Conservation (phyloP, 1,140 invertebrate species). For the Eurosta solidaginis region DNA sequence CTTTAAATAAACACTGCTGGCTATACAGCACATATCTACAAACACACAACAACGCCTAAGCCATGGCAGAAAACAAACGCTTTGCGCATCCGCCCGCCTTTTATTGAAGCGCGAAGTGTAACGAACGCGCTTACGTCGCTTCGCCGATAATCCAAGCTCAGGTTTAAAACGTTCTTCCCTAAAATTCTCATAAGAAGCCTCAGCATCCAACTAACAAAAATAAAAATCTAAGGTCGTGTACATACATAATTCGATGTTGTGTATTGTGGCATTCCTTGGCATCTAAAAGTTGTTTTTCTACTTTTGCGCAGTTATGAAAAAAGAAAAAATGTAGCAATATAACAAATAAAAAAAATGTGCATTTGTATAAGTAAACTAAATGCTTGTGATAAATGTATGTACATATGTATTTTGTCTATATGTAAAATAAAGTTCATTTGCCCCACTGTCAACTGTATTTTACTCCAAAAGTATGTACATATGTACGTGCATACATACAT, state of each 20-base stretch:
- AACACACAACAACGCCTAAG: neutral
- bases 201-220: neutral
- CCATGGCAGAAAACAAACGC: neutral
- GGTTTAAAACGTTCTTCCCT: neutral
- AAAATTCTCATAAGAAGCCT: neutral
- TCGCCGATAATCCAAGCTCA: neutral
- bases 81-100: constrained; percentile 54
- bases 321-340: neutral
- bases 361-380: neutral
- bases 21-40: neutral
- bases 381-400: neutral
- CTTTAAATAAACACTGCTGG: neutral
- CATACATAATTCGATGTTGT: neutral
- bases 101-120: constrained; percentile 60
- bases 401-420: neutral
- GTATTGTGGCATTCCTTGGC: neutral
- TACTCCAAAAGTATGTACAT: neutral
- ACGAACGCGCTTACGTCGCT: constrained; percentile 39
- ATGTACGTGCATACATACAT: neutral
- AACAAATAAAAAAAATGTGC: neutral
- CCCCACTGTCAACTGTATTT: neutral
- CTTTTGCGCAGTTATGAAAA: neutral
- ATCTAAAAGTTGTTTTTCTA: neutral
- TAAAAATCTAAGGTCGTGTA: no score
- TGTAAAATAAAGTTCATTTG: neutral